Conservation (phyloP, 2,113 vertebrate genomes). For the Callospermophilus lateralis region DNA sequence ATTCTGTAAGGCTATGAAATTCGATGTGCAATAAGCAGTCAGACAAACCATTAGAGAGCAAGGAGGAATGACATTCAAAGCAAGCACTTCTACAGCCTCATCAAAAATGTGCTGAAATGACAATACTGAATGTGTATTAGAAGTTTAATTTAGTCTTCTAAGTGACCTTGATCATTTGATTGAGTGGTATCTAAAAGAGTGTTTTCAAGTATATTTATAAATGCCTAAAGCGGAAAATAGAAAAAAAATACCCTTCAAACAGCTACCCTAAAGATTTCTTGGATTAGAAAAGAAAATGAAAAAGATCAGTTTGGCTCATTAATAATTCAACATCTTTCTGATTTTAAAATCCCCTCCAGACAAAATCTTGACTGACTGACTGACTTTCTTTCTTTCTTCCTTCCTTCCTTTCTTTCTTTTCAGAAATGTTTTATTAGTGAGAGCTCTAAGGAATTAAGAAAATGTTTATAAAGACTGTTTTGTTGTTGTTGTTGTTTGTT, state of each 20-base stretch:
- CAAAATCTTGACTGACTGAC: conserved; percentile 38
- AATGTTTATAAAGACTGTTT: background rate
- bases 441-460: conserved; percentile 8
- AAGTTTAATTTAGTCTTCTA: conserved; percentile 78
- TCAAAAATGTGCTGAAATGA: conserved; percentile 77
- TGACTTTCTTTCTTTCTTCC: background rate
- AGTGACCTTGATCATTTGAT: conserved; percentile 80
- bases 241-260: conserved; percentile 64
- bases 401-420: too few species aligned
- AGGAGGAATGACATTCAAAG: conserved; percentile 61
- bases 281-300: conserved; percentile 72
- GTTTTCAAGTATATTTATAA: conserved; percentile 75
- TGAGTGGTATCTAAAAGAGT: conserved; percentile 61
- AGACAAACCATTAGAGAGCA: conserved; percentile 49
- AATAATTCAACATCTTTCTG: conserved; percentile 78
- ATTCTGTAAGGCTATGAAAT: conserved; percentile 70
- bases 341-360: conserved; percentile 74
- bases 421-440: conserved; percentile 24
- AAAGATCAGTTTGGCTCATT: conserved; percentile 66
- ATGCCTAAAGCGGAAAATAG: conserved; percentile 48
- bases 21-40: conserved; percentile 63
- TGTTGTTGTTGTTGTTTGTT: background rate
- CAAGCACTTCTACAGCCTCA: conserved; percentile 57
- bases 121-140: conserved; percentile 62
- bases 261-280: conserved; percentile 70